Conservation (phyloP, 2,888 invertebrate genomes). For the Drosophila emarginata region DNA sequence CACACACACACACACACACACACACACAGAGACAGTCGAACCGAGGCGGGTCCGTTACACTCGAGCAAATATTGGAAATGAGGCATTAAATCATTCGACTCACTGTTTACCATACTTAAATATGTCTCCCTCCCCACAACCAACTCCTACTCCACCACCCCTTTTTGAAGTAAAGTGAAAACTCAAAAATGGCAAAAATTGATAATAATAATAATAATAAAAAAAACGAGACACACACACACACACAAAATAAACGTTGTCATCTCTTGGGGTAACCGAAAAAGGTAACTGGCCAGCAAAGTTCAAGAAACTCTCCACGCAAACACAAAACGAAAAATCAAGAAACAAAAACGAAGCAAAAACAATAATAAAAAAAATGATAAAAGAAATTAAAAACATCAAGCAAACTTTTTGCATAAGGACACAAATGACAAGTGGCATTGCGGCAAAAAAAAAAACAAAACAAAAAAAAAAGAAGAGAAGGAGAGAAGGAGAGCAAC, state of each 20-base stretch:
- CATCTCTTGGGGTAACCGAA: slow-evolving; percentile 16
- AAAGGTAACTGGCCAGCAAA: slow-evolving; percentile 67
- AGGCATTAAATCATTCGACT: slow-evolving; percentile 57
- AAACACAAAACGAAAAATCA: slow-evolving; percentile 30
- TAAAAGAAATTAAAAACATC: slow-evolving; percentile 30
- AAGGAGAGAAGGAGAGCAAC: slow-evolving; percentile 4
- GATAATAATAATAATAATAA: slow-evolving; percentile 38
- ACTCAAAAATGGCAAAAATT: slow-evolving; percentile 43
- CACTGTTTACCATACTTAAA: slow-evolving; percentile 33
- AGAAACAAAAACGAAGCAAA: slow-evolving; percentile 23
- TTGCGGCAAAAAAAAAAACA: slow-evolving; percentile 1
- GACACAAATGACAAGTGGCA: slow-evolving; percentile 50
- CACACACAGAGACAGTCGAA: background rate
- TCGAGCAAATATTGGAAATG: slow-evolving; percentile 58
- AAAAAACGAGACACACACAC: slow-evolving; percentile 22
- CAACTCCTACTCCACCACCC: background rate
- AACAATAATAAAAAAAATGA: background rate
- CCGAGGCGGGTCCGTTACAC: slow-evolving; percentile 25
- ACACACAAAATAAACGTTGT: background rate
- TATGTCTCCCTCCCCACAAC: slow-evolving; percentile 11
- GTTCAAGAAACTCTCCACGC: slow-evolving; percentile 65
- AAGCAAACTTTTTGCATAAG: slow-evolving; percentile 57
- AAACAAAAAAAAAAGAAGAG: too few relatives aligned
- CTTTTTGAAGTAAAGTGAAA: slow-evolving; percentile 44
- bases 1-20: slow-evolving; percentile 2